Percentiles rank a stretch among this genome's conserved stretches.
These are phyloP conservation scores for Eutrigla gurnardus DNA, from an alignment of 2,797 vertebrate genomes.

Conservation along the genomic window DNA sequence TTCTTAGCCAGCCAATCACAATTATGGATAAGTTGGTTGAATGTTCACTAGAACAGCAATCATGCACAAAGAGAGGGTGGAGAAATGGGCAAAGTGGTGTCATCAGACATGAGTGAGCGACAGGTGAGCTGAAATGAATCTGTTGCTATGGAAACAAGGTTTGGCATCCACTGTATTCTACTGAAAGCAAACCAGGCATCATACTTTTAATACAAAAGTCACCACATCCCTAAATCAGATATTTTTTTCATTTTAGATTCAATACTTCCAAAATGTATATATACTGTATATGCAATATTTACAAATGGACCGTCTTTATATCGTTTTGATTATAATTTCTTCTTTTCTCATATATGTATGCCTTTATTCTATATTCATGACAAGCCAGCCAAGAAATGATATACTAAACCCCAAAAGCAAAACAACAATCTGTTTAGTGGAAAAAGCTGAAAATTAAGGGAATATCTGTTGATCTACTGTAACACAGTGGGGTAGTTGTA, in stretches of 20 bases:
- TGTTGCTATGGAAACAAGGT: constrained; percentile 44
- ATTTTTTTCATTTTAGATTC: too few relatives aligned
- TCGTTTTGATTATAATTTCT: not conserved
- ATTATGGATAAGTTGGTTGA: not conserved
- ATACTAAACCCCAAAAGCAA: not conserved
- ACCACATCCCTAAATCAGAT: constrained; percentile 3
- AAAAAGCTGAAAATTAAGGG: not conserved
- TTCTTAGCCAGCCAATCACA: not conserved
- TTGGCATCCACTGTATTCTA: constrained; percentile 9
- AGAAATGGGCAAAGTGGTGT: constrained; percentile 3
- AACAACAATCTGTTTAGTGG: not conserved
- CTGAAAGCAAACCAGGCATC: not conserved
- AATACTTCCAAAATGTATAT: not conserved
- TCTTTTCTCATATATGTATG: not conserved
- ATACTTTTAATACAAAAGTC: not conserved
- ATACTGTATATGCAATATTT: too few relatives aligned
- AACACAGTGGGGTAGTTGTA: not conserved
- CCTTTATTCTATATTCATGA: not conserved
- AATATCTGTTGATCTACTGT: not conserved
- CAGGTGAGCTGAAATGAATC: constrained; percentile 22
- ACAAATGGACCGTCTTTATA: not conserved
- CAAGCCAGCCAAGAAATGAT: not conserved
- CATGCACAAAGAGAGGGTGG: not conserved
- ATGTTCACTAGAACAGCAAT: constrained; percentile 3
- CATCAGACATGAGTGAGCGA: not conserved